Conservation (phyloP, 1,140 invertebrate species). For the Adoxophyes honmai region DNA sequence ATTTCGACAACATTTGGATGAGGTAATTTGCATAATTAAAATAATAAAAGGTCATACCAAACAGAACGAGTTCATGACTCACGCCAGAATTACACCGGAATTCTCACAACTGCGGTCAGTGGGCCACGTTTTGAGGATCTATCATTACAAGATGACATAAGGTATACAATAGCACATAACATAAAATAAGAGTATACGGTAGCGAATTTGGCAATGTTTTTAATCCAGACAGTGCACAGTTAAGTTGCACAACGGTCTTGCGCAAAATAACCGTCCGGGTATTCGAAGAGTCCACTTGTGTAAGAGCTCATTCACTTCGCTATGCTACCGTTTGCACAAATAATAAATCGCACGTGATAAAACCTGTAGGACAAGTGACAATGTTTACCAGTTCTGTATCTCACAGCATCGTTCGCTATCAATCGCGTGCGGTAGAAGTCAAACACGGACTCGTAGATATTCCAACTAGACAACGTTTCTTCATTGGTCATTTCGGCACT, state of each 20-base stretch:
- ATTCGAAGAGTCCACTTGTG: background rate
- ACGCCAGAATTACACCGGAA: background rate
- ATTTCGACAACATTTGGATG: background rate
- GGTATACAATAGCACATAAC: slow-evolving; percentile 1
- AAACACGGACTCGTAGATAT: background rate
- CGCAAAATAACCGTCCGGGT: background rate
- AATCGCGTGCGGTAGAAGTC: background rate
- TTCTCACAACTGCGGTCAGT: slow-evolving; percentile 9
- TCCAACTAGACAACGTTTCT: background rate
- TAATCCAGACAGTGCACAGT: slow-evolving; percentile 8
- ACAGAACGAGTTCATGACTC: slow-evolving; percentile 6
- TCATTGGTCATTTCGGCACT: background rate
- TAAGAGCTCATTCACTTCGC: too few species aligned
- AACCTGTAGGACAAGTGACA: too few species aligned
- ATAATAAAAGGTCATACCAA: background rate
- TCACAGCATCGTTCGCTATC: slow-evolving; percentile 6
- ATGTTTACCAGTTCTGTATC: background rate
- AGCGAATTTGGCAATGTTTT: slow-evolving; percentile 2
- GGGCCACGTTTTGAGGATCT: background rate
- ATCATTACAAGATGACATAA: slow-evolving; percentile 1
- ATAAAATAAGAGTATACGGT: background rate
- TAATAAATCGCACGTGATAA: too few species aligned
- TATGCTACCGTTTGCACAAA: too few species aligned
- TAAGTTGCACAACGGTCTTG: slow-evolving; percentile 6
- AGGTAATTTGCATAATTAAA: slow-evolving; percentile 8